Base-by-base conservation (phyloP, 2,113 vertebrate genomes). In the Orthonyx spaldingii region DNA sequence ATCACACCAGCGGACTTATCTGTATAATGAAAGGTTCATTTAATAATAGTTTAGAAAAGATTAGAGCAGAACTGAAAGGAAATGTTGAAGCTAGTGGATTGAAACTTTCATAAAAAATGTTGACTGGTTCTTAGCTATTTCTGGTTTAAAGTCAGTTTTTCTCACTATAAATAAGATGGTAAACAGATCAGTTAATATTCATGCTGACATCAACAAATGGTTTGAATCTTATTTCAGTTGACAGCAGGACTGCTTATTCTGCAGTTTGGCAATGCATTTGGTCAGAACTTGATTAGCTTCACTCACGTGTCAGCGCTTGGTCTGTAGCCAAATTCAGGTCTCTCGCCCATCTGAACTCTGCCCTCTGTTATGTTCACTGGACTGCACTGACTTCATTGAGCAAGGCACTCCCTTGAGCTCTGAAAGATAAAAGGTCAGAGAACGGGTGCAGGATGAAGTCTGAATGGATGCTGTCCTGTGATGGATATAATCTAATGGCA, bases 31-130 rank as follows among this genome's bases (percentile, higher is more conserved):
- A 35, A 57, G 22, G 74, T 69, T 88, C 59, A 89, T 87, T 89
- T 95, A 91, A 65, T 68, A 94, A 89, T 30, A 93, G 75, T 82
- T 96, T 82, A 92, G 66, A 80, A 89, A 94, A 86, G 32, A 86
- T 82, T 63, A 90, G 35, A 89, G 49, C 26, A 88, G 78, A 95
- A 87, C 20, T 60, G 65, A 87, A 93, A 88, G 37, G 60, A 91
- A 72, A 83, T 87, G 77, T 81, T 92, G 27, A 80, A 63, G 71
- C 37, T 92, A 96, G 93, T 89, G 77, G 87, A 90, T 17, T 39
- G 88, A 69, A 63, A 26, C 57, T 64, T 90, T 89, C 65, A 80
- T 88, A 27, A 95, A 90, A 95, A 94, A 56, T 7, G 15, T 72
- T 80, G 81, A 83, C 75, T 87, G 0, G 20, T 79, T 74, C 57